phyloP scores from a whole-genome alignment of 2,888 invertebrate species.

The Agrotis puta region DNA sequence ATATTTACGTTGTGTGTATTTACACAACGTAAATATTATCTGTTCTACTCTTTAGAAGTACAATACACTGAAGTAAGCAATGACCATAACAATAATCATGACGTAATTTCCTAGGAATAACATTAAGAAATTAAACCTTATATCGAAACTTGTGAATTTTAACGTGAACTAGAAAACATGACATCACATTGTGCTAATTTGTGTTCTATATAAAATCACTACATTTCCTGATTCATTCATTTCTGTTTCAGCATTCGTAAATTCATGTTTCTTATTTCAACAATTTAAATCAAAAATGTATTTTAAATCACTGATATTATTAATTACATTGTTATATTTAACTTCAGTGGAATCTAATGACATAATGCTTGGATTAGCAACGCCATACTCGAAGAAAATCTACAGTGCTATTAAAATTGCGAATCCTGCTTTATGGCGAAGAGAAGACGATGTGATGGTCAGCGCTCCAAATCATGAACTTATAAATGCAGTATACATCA shows the following conservation, averaged over 20 bases:
- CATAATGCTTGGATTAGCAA: slow-evolving; percentile 52
- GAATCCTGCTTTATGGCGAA: slow-evolving; percentile 82
- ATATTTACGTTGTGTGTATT: not conserved
- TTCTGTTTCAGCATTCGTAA: slow-evolving; percentile 18
- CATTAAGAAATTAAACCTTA: slow-evolving; percentile 39
- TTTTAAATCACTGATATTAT: slow-evolving; percentile 13
- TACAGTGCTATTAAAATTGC: slow-evolving; percentile 80
- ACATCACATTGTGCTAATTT: slow-evolving; percentile 49
- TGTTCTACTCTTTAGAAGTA: slow-evolving; percentile 10
- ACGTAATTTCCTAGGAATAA: slow-evolving; percentile 48
- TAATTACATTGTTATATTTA: slow-evolving; percentile 15
- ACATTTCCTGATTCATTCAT: slow-evolving; percentile 33
- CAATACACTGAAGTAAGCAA: slow-evolving; percentile 10
- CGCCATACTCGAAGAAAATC: slow-evolving; percentile 75
- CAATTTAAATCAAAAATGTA: slow-evolving; percentile 20
- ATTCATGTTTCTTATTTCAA: not conserved
- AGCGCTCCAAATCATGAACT: slow-evolving; percentile 76
- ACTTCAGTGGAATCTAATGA: slow-evolving; percentile 57
- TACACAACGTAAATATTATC: slow-evolving; percentile 40
- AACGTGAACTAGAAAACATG: slow-evolving; percentile 47
- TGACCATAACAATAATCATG: slow-evolving; percentile 13
- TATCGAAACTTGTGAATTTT: slow-evolving; percentile 43
- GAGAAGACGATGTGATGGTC: slow-evolving; percentile 80
- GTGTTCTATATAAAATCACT: slow-evolving; percentile 44
- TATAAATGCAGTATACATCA: slow-evolving; percentile 80